Base-by-base conservation (phyloP, 1,140 invertebrate species). In the Anthonomus grandis region DNA sequence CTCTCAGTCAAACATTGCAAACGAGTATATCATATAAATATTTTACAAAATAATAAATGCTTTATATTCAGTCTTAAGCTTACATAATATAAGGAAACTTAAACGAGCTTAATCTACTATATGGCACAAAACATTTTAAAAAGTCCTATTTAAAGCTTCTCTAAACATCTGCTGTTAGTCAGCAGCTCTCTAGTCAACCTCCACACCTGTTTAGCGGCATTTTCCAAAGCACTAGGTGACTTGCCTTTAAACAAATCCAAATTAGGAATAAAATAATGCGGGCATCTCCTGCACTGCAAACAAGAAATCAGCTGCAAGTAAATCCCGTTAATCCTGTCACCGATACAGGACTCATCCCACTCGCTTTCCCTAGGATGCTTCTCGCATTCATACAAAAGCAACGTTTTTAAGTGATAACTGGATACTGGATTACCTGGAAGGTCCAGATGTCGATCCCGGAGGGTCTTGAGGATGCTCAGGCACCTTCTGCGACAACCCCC, bases 221-320 rank as follows among this genome's bases (percentile, higher is more conserved):
- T 91, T 74, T 96, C 92, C 61, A 97, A 76, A 23, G 88, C 85
- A 23, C 85, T 86, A 1, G 88, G 83, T 12, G 91, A 87, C 70
- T 94, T 94, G 24, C 92, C 93, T 70, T 91, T 90, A 69, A 95
- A 91, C 27, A 94, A 76, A 74, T 94, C 90, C 64, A 95, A 77
- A 70, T 90, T 87, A 1, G 92, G 91, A 27, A 95, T 78, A 71
- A 94, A 95, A 68, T 94, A 94, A 70, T 95, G 91, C 0, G 93
- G 93, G 77, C 94, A 97, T 54, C 90, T 79, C 9, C 91, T 83
- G 71, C 93, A 95, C 74, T 97, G 94, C 22, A 97, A 79, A 74
- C 94, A 97, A 6, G 91, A 95, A 63, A 97, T 95, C 45, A 97
- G 76, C 73, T 97, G 94, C 34, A 97, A 78, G n/a, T 96, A 84